A percentile compares a stretch with the other conserved stretches of the same genome.
These are phyloP conservation scores for Aphidoletes aphidimyza DNA, from an alignment of 2,888 invertebrate genomes.

Conservation along the genomic window DNA sequence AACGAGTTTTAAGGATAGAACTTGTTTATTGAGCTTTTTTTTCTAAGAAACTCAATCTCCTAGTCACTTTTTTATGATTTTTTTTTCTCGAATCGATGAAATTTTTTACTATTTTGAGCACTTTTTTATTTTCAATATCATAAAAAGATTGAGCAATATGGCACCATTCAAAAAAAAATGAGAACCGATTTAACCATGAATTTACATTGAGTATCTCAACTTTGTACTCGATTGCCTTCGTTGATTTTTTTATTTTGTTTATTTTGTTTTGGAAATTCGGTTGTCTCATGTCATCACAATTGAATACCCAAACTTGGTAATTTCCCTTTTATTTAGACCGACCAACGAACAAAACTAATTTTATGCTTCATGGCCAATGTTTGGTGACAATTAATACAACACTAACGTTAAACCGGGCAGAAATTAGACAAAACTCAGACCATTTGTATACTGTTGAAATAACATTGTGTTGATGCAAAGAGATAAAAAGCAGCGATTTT, in stretches of 20 bases:
- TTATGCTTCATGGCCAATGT: background rate
- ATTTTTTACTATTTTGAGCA: background rate
- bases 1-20: background rate
- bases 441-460: background rate
- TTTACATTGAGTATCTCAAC: too few relatives aligned
- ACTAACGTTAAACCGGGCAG: background rate
- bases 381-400: background rate
- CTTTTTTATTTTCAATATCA: too few relatives aligned
- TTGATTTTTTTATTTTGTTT: too few relatives aligned
- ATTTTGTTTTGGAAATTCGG: too few relatives aligned
- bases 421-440: background rate
- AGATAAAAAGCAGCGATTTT: constrained; percentile 36
- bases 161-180: too few relatives aligned
- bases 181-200: too few relatives aligned
- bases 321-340: background rate
- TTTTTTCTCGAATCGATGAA: background rate
- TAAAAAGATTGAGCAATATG: too few relatives aligned
- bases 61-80: background rate
- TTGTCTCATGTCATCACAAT: background rate
- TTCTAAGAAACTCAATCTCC: background rate
- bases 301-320: background rate
- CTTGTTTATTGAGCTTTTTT: constrained; percentile 18
- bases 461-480: background rate
- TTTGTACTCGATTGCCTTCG: too few relatives aligned
- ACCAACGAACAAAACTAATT: background rate